A percentile compares a stretch with the other conserved stretches of the same genome.
Conservation (phyloP, 2,113 vertebrate species). For the Thinocorus orbignyianus region DNA sequence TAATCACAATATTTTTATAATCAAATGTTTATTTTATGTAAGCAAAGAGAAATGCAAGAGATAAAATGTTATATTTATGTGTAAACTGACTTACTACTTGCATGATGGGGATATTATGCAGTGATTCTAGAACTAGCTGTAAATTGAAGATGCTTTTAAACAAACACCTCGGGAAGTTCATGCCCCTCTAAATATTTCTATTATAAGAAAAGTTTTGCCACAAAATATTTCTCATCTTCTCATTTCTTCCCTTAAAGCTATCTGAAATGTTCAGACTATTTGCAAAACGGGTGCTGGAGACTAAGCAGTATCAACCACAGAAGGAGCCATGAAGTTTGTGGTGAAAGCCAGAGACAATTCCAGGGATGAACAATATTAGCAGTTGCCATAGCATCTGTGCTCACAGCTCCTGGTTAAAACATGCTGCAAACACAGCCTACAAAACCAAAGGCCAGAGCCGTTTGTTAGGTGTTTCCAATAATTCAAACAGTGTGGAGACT, state of each 20-base stretch:
- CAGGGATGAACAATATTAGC: not conserved
- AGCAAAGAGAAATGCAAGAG: not conserved
- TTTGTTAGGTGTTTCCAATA: not conserved
- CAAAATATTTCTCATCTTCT: not conserved
- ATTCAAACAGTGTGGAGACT: not conserved
- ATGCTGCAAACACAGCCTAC: not conserved
- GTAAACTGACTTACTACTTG: not conserved
- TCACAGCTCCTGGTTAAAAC: not conserved
- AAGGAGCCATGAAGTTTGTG: not conserved
- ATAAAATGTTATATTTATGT: not conserved
- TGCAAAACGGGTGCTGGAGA: not conserved
- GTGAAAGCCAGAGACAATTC: not conserved
- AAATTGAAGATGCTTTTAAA: not conserved
- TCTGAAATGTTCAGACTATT: not conserved
- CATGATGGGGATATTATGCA: not conserved
- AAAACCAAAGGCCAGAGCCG: not conserved
- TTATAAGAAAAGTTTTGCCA: not conserved
- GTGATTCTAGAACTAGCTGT: not conserved
- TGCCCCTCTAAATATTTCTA: not conserved
- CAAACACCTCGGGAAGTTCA: not conserved
- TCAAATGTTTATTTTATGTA: not conserved
- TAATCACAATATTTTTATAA: constrained; percentile 36
- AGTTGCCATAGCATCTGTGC: not conserved
- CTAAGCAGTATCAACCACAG: not conserved
- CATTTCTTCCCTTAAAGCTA: not conserved